Conservation (phyloP, 2,888 invertebrate species). For the Hypselothyrea guttata region DNA sequence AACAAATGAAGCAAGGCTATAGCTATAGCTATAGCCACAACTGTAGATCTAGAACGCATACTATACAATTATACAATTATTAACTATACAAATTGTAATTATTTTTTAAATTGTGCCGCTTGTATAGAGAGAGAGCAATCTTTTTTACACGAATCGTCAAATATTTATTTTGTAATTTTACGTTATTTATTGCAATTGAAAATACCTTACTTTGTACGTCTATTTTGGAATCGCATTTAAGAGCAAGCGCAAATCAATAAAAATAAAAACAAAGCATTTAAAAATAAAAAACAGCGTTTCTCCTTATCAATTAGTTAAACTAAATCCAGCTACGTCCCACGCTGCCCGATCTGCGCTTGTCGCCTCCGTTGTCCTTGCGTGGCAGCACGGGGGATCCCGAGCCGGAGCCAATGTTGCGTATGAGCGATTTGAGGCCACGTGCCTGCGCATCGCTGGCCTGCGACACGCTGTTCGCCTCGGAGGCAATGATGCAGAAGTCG, state of each 20-base stretch:
- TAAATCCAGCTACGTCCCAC: slow-evolving; percentile 81
- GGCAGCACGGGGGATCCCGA: slow-evolving; percentile 90
- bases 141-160: slow-evolving; percentile 68
- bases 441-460: slow-evolving; percentile 85
- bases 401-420: slow-evolving; percentile 90
- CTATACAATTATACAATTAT: slow-evolving; percentile 49
- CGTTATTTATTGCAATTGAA: slow-evolving; percentile 75
- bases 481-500: slow-evolving; percentile 95
- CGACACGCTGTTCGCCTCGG: slow-evolving; percentile 84
- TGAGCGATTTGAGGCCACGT: slow-evolving; percentile 89
- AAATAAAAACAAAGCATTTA: slow-evolving; percentile 20
- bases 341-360: slow-evolving; percentile 81
- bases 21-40: slow-evolving; percentile 31
- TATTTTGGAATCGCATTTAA: slow-evolving; percentile 41
- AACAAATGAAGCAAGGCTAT: background rate
- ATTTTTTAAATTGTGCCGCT: slow-evolving; percentile 73
- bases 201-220: slow-evolving; percentile 66
- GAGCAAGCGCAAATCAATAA: slow-evolving; percentile 70
- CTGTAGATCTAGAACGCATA: slow-evolving; percentile 32
- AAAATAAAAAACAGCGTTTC: slow-evolving; percentile 11
- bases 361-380: slow-evolving; percentile 84
- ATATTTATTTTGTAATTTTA: slow-evolving; percentile 72
- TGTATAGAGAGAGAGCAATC: slow-evolving; percentile 62
- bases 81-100: slow-evolving; percentile 48
- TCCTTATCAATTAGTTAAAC: background rate